A percentile compares a stretch with the other conserved stretches of the same genome.
Conservation (phyloP, 2,888 invertebrate species). For the Hedya salicella region DNA sequence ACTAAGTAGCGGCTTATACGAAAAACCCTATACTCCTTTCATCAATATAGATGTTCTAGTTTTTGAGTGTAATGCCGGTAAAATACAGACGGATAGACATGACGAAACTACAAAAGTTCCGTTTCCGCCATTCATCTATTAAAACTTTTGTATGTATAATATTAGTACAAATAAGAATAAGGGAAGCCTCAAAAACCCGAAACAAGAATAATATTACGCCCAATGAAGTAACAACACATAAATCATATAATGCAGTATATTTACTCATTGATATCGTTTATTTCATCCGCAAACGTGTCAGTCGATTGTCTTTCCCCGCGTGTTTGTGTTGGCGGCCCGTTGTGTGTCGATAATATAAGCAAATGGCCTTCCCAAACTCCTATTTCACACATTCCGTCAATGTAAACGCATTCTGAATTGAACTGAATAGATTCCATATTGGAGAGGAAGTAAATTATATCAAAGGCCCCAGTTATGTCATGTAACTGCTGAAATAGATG, state of each 20-base stretch:
- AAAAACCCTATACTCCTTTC: too few species aligned
- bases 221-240: background rate
- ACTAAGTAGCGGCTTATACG: too few species aligned
- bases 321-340: conserved; percentile 26
- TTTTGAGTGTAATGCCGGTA: too few species aligned
- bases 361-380: conserved; percentile 10
- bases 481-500: conserved; percentile 13
- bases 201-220: background rate
- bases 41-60: too few species aligned
- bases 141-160: too few species aligned
- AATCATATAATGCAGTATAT: background rate
- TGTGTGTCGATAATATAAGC: conserved; percentile 18
- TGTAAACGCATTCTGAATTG: background rate
- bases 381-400: background rate
- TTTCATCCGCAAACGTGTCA: conserved; percentile 18
- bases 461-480: conserved; percentile 18
- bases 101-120: too few species aligned
- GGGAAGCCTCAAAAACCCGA: too few species aligned
- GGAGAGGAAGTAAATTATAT: background rate
- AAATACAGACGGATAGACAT: too few species aligned
- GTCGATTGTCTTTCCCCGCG: conserved; percentile 10
- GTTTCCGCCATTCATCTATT: too few species aligned
- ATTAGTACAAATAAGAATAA: too few species aligned
- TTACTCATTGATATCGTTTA: conserved; percentile 1
- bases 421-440: background rate